Base-by-base conservation (phyloP, 2,888 invertebrate species). In the Ctenicera cuprea region DNA sequence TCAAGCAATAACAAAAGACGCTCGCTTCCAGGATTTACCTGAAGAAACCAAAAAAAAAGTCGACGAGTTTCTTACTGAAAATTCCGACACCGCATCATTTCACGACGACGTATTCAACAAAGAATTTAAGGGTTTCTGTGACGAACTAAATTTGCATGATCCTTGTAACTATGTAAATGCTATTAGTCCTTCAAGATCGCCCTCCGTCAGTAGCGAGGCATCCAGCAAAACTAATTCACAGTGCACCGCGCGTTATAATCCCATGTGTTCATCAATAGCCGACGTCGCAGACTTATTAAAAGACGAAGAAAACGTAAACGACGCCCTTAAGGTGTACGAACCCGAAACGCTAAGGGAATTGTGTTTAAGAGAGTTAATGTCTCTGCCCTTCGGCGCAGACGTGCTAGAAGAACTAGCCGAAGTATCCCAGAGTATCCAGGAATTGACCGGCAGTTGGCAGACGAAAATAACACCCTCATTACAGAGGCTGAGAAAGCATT, bases 241-340 rank as follows among this genome's bases (percentile, higher is more conserved):
- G 80, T 92, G 92, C 84, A 94, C 94, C 33, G 92, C 92, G 74
- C 92, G 92, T 83, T 92, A 92, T 83, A 91, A 91, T 80, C 90
- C 91, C 41, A 87, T 87, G 73, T 88, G 87, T 82, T 90, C 91
- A 63, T 92, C 92, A 77, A 86, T 91, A 59, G 89, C 89, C 80
- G 92, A 92, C 83, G 88, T 92, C 63, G 87, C 89, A 81, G 90
- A 90, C 80, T 86, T 90, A 78, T 82, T 89, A 84, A 89, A 81
- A 64, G 82, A 89, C 82, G 89, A 90, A 78, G 41, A 22, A 30
- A 22, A 62, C 67, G 41, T 38, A 68, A 73, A 52, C 70, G 59
- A 59, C 3, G 8, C 7, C 9, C 14, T 30, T 8, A 62, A 45
- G 30, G n/a, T 62, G 2, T 76, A 54, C 33, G 75, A 82, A 54